phyloP scores from a whole-genome alignment of 2,888 invertebrate species.

The Andrena camellia region DNA sequence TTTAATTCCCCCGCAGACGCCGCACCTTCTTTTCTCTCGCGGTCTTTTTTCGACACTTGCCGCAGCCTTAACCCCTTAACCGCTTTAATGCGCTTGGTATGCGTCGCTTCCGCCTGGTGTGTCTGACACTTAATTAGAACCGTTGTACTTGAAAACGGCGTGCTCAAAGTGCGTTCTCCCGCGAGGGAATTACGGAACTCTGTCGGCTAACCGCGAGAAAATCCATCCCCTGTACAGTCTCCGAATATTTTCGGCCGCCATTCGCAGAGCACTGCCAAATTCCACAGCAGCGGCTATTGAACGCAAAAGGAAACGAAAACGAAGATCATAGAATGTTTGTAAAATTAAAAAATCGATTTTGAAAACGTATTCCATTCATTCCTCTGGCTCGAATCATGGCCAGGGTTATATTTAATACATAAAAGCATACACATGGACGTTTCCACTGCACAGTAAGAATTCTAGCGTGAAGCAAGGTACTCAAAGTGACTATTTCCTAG shows the following conservation, averaged over 20 bases:
- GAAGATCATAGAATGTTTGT: too few relatives aligned
- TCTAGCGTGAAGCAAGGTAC: too few relatives aligned
- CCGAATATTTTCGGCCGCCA: constrained; percentile 72
- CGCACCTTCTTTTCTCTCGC: constrained; percentile 58
- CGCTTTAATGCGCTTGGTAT: constrained; percentile 71
- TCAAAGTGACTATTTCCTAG: too few relatives aligned
- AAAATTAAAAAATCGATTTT: too few relatives aligned
- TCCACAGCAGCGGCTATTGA: background rate
- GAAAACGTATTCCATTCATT: too few relatives aligned
- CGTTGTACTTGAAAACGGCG: constrained; percentile 66
- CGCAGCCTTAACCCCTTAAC: constrained; percentile 71
- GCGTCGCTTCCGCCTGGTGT: constrained; percentile 69
- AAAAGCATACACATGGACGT: too few relatives aligned
- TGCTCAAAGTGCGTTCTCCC: constrained; percentile 58
- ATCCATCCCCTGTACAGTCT: constrained; percentile 36
- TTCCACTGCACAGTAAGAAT: too few relatives aligned
- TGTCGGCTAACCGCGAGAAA: constrained; percentile 53
- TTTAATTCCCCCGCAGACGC: constrained; percentile 70
- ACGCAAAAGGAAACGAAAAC: background rate
- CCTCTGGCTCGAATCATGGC: too few relatives aligned
- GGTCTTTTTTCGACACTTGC: constrained; percentile 64
- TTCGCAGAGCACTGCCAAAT: constrained; percentile 16
- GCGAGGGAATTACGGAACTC: constrained; percentile 36
- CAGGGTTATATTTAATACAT: too few relatives aligned
- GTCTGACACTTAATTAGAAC: constrained; percentile 74